A percentile compares a stretch with the other conserved stretches of the same genome.
Evolutionary conservation across 2,888 invertebrate species (phyloP).

Genomic region (Ennomos fuscantarius): DNA sequence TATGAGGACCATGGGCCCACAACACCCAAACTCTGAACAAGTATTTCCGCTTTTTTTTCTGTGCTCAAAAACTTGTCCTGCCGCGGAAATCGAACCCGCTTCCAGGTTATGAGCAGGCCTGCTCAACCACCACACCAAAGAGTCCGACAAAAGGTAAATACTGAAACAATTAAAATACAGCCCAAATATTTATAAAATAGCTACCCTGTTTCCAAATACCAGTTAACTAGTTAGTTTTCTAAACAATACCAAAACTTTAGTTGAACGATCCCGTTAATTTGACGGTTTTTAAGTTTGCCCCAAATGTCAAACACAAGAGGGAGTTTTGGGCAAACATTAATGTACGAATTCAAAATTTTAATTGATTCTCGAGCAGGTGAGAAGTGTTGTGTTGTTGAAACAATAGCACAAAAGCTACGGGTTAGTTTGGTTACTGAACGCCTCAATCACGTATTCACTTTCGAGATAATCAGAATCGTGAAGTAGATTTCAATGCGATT

Average conservation of each 20-base stretch:
- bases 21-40: too few relatives aligned
- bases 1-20: too few relatives aligned
- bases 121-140: too few relatives aligned
- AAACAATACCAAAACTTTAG: conserved; percentile 2
- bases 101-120: too few relatives aligned
- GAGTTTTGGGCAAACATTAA: conserved; percentile 27
- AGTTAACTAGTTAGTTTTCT: conserved; percentile 5
- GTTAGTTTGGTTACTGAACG: neutral
- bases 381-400: conserved; percentile 22
- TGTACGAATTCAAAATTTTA: conserved; percentile 28
- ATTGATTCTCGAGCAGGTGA: conserved; percentile 32
- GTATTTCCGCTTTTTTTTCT: too few relatives aligned
- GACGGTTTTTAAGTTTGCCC: conserved; percentile 1
- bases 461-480: too few relatives aligned
- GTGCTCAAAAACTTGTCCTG: too few relatives aligned
- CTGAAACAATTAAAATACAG: neutral
- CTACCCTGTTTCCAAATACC: neutral
- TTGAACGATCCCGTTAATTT: conserved; percentile 5
- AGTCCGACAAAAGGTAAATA: too few relatives aligned
- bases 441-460: too few relatives aligned
- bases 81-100: too few relatives aligned
- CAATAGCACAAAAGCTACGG: conserved; percentile 2
- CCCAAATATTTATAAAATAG: neutral
- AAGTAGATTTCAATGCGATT: too few relatives aligned
- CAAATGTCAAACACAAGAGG: conserved; percentile 32